A percentile compares a stretch with the other conserved stretches of the same genome.
Evolutionary conservation across 2,797 vertebrate species (phyloP).

Genomic region (Arctocebus calabarensis): DNA sequence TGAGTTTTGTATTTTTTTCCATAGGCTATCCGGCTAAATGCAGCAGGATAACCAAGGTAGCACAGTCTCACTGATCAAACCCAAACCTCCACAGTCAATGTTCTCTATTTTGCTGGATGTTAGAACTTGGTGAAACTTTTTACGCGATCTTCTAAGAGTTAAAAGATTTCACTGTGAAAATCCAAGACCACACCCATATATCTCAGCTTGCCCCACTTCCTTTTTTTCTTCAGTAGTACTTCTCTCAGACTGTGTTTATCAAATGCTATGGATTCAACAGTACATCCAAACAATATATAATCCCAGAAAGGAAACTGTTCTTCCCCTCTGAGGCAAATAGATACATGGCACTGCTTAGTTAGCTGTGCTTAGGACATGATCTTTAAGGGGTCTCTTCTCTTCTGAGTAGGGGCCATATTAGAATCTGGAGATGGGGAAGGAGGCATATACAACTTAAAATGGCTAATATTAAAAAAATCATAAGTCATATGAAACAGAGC

Average conservation of each 20-base stretch:
- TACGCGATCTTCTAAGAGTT: constrained; percentile 46
- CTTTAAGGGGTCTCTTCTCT: background rate
- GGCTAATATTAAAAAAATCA: constrained; percentile 43
- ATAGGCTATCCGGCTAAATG: constrained; percentile 45
- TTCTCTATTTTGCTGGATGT: constrained; percentile 52
- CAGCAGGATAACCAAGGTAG: constrained; percentile 48
- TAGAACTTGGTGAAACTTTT: constrained; percentile 49
- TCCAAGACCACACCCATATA: constrained; percentile 45
- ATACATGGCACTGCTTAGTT: constrained; percentile 29
- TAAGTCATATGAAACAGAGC: constrained; percentile 16
- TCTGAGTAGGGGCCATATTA: constrained; percentile 12
- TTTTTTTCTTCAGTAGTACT: constrained; percentile 54
- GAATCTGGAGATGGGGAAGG: background rate
- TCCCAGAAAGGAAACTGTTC: constrained; percentile 36
- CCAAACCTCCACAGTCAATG: background rate
- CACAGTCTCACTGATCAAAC: background rate
- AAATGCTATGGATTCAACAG: constrained; percentile 4
- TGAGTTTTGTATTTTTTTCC: background rate
- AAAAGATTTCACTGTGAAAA: constrained; percentile 54
- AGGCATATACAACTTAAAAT: background rate
- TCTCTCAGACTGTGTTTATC: constrained; percentile 56
- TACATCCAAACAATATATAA: constrained; percentile 22
- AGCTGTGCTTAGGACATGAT: constrained; percentile 11
- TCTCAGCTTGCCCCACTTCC: constrained; percentile 63
- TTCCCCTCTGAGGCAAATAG: background rate